Evolutionary conservation across 1,140 invertebrate species (phyloP), one percentile per base, ranked within the genome.

Genomic region (Scylla paramamosain): DNA sequence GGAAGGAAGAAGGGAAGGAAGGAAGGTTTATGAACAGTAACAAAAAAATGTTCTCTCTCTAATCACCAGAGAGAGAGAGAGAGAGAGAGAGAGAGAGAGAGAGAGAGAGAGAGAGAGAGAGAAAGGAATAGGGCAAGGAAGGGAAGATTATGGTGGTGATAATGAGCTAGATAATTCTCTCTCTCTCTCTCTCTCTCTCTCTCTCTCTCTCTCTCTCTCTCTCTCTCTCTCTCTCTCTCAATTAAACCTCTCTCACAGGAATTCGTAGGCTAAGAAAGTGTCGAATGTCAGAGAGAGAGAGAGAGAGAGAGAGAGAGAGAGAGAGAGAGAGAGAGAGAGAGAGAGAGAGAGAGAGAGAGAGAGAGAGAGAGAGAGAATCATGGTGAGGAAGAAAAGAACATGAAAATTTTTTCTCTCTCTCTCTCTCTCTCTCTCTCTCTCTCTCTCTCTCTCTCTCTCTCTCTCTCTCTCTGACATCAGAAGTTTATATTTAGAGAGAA

Each of bases 321-420:
- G 77, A 32, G 82, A 83, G 77, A 83, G 77, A 83, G 77, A 46
- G 31, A 32, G 77, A 83, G 92, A 12, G 39, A 83, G 29, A 39
- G 14, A 48, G 28, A 46, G 28, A n/a, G 14, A 46, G 20, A 29
- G 25, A 29, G 31, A 25, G 20, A 29, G 20, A 29, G 31, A 29
- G 7, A 29, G 31, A 39, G 67, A 48, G 67, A 86, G 67, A 86
- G 89, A 48, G 86, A 89, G 86, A 88, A 86, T 87, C 82, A 93
- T 32, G 87, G 92, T 86, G 82, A 86, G 92, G 86, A 45, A 86
- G 92, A 93, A 31, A 93, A 59, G 48, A 32, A n/a, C n/a, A n/a
- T n/a, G n/a, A n/a, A n/a, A n/a, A n/a, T n/a, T n/a, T n/a, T n/a
- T n/a, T n/a, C n/a, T n/a, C n/a, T n/a, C n/a, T n/a, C n/a, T n/a